Base-by-base conservation (phyloP, 2,888 invertebrate species). In the Malthinus seriepunctatus region DNA sequence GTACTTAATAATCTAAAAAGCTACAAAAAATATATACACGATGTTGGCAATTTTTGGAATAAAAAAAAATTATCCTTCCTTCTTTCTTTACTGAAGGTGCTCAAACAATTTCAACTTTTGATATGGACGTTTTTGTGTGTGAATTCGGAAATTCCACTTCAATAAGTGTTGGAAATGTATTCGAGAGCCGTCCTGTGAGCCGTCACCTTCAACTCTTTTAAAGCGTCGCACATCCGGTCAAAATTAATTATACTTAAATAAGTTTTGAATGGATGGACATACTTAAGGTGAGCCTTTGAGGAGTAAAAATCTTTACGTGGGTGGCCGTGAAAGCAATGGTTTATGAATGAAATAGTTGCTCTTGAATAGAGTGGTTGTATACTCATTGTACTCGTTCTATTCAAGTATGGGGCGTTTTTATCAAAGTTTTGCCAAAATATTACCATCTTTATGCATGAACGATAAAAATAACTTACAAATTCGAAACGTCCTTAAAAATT, bases 301-400 rank as follows among this genome's bases (percentile, higher is more conserved):
- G n/a, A 31, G 37, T 44, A 52, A 53, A 54, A 53, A 12, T 32
- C n/a, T 42, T 34, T 12, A 38, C 51, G 59, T 59, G 59, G 59
- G 59, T 59, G 59, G 59, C n/a, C 59, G 45, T 52, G 53, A n/a
- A 44, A 59, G 39, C 38, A 59, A 54, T 42, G 15, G 32, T 54
- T 23, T 15, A 55, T 60, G 60, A 60, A 60, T 60, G 60, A 60
- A 60, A 46, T 42, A 46, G 33, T 47, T 47, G 50, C 32, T 47
- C 56, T 35, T 56, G 39, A 60, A 60, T 55, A 50, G 54, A 47
- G 35, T 50, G n/a, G 23, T 33, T 38, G 39, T 39, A 34, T 32
- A 23, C 35, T 51, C 47, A 60, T 46, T 55, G 55, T 34, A 12
- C 23, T 23, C 23, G 23, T 23, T 23, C 23, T 42, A 55, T 60